phyloP scores from a whole-genome alignment of 2,797 vertebrate genomes.

The Anguilla marmorata region DNA sequence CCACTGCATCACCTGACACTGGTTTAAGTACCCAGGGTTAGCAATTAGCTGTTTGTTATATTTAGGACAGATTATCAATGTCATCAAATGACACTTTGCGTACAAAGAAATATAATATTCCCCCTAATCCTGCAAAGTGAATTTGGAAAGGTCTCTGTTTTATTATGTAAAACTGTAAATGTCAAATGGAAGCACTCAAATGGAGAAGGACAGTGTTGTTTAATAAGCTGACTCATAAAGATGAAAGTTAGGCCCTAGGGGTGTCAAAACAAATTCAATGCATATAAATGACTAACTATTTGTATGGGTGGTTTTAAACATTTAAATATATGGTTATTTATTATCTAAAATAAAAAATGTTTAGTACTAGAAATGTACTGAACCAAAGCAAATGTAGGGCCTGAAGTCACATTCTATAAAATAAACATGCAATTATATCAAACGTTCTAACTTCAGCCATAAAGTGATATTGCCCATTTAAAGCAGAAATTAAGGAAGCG shows the following conservation, averaged over 20 bases:
- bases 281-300: not conserved
- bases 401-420: not conserved
- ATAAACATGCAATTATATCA: not conserved
- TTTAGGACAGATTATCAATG: not conserved
- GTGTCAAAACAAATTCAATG: not conserved
- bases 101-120: too few species aligned
- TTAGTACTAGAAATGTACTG: not conserved
- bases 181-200: not conserved
- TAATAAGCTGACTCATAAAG: not conserved
- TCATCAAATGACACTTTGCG: too few species aligned
- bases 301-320: not conserved
- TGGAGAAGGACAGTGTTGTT: not conserved
- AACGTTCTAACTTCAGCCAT: not conserved
- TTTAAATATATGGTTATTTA: not conserved
- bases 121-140: too few species aligned
- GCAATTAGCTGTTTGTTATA: not conserved
- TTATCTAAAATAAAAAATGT: too few species aligned
- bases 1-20: not conserved
- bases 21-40: not conserved
- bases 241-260: not conserved
- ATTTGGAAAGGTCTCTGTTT: not conserved
- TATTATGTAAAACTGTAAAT: not conserved
- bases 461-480: not conserved
- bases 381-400: not conserved
- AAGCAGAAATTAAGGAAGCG: not conserved